Base-by-base conservation (phyloP, 2,888 invertebrate species). In the Sesia apiformis region DNA sequence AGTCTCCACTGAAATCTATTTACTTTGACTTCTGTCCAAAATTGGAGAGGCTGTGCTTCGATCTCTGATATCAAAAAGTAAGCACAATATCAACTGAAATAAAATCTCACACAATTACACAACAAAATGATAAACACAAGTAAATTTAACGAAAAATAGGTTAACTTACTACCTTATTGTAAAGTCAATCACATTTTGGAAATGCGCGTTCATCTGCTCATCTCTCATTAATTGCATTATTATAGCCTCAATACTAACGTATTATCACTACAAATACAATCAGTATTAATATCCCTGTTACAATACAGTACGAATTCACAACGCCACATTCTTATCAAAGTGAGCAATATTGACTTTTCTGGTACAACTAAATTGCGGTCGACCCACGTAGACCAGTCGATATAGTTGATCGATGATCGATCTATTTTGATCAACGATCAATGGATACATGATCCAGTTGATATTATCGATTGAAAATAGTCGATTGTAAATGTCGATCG, bases 41-140 rank as follows among this genome's bases (percentile, higher is more conserved):
- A 23, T 23, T 23, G 23, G 23, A 23, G 23, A 23, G 23, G 23
- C 60, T 60, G 60, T 54, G 53, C 6, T 50, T 42, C 39, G 23
- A 52, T 52, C 52, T 51, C 40, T 55, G 49, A 56, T 39, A 58
- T 54, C 58, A 57, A 58, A 58, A 54, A 51, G 43, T 54, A 42
- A 57, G 52, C 56, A 54, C 60, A 60, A 61, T 56, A 59, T 52
- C 57, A 51, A 55, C 53, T 54, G 53, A 63, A 60, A 58, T 61
- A 63, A 60, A 61, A 61, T 60, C 50, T 58, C 55, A 54, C 61
- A 56, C 54, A 49, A 49, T 38, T 40, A 42, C 56, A 60, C 58
- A 63, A 64, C 58, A 64, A 57, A 53, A 57, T 49, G 49, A 53
- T 55, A 38, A 52, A 55, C 53, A 51, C 2, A 23, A 41, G 4